Percentiles rank a stretch among this genome's conserved stretches.
Conservation (phyloP, 2,797 vertebrate species). For the Meda fulgida region DNA sequence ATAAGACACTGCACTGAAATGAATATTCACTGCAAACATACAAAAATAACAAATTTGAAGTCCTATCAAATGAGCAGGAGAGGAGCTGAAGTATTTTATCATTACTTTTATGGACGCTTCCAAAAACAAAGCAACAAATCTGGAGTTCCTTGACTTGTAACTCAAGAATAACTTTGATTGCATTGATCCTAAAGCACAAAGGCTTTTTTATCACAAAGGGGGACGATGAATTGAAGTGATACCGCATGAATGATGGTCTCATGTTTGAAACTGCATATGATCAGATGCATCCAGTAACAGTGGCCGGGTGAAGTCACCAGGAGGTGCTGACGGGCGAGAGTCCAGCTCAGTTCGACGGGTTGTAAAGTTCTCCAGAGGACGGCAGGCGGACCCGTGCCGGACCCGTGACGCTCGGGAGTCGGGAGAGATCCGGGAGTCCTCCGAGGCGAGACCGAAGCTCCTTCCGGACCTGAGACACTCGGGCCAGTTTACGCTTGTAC, state of each 20-base stretch:
- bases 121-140: constrained; percentile 1
- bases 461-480: constrained; percentile 94
- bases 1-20: constrained; percentile 63
- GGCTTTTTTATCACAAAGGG: not conserved
- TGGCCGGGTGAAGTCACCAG: constrained; percentile 3
- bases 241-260: not conserved
- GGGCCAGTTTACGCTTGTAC: constrained; percentile 94
- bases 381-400: constrained; percentile 82
- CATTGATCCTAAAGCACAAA: not conserved
- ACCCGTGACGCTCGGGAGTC: constrained; percentile 86
- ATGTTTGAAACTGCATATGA: not conserved
- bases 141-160: not conserved
- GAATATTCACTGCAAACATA: constrained; percentile 82
- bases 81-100: constrained; percentile 18
- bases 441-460: constrained; percentile 91
- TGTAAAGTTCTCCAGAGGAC: constrained; percentile 87
- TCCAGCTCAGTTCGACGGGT: constrained; percentile 81
- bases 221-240: not conserved
- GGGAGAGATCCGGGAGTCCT: constrained; percentile 75
- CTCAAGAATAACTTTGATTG: not conserved
- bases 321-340: constrained; percentile 57
- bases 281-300: not conserved
- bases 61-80: constrained; percentile 67
- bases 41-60: constrained; percentile 86
- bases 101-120: not conserved